Evolutionary conservation across 2,797 vertebrate species (phyloP).

Genomic region (Pangasius mekongensis): DNA sequence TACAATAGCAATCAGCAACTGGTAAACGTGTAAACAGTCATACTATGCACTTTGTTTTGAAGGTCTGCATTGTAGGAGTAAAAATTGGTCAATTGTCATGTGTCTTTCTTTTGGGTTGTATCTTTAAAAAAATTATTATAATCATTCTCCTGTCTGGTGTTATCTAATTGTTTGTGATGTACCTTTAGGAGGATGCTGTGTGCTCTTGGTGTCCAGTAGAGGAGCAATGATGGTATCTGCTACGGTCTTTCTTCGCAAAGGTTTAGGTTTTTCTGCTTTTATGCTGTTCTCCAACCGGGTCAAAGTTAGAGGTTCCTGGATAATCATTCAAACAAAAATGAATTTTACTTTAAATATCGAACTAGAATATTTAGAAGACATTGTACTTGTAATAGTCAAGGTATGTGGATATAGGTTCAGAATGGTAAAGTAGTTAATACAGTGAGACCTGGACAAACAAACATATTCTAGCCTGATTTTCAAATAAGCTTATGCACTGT

Average conservation of each 20-base stretch:
- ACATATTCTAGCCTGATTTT: background rate
- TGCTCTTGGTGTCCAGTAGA: constrained; percentile 86
- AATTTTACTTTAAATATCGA: background rate
- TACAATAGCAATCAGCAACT: background rate
- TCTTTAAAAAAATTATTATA: background rate
- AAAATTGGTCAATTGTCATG: background rate
- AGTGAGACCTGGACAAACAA: background rate
- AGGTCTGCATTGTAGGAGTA: background rate
- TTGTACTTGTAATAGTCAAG: background rate
- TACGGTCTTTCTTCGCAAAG: constrained; percentile 86
- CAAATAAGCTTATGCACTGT: background rate
- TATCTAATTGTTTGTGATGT: background rate
- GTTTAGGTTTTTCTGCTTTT: constrained; percentile 94
- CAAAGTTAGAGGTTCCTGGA: constrained; percentile 85
- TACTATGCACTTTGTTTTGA: background rate
- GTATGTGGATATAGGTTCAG: background rate
- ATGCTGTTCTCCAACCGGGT: constrained; percentile 89
- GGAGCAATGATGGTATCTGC: constrained; percentile 89
- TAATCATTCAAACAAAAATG: constrained; percentile 13
- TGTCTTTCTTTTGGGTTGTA: background rate
- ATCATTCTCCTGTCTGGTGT: background rate
- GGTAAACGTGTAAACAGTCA: background rate
- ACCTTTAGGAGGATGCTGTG: constrained; percentile 75
- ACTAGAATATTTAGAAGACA: background rate
- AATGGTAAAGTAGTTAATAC: background rate